Base-by-base conservation (phyloP, 2,888 invertebrate species). In the Orthosia gothica region DNA sequence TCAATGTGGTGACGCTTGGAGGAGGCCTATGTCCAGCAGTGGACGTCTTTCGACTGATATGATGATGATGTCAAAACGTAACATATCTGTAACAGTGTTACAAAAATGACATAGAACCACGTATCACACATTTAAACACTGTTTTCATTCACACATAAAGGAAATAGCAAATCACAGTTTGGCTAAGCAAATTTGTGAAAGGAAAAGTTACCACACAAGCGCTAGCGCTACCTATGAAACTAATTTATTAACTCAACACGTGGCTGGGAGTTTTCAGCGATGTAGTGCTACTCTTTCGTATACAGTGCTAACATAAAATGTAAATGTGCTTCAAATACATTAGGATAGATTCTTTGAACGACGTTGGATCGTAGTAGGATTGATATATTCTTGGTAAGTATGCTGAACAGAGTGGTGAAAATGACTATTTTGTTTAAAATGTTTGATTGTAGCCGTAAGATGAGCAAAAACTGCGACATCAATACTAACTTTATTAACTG, bases 211-310 rank as follows among this genome's bases (percentile, higher is more conserved):
- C 32, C 40, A 50, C 61, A 40, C 13, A 26, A 40, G 32, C 15
- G 12, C 47, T 20, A 40, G 20, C 12, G 7, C 11, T n/a, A 78
- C 54, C 49, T 59, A 50, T 70, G 50, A 55, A 83, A 82, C 57
- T 57, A 64, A 70, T 77, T 70, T 79, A 70, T 66, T 82, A 70
- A 64, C 47, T 72, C 79, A 64, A 83, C 73, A 83, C 79, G 72
- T 79, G 79, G 71, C 20, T 83, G 16, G 58, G 45, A 79, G 63
- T 54, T 67, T 62, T 61, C 52, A 72, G 59, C 59, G 57, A 66
- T 67, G 66, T 73, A 80, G 62, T 32, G 65, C 55, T 61, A 57
- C 69, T 52, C 15, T 26, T 52, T 67, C 64, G 67, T 59, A 18
- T 69, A 47, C 11, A 32, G 49, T 32, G 63, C 55, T 52, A 63